Evolutionary conservation across 30 jellyfish, hydroid and myxozoan genomes (phyloP).

Genomic region (Pelagia noctiluca): DNA sequence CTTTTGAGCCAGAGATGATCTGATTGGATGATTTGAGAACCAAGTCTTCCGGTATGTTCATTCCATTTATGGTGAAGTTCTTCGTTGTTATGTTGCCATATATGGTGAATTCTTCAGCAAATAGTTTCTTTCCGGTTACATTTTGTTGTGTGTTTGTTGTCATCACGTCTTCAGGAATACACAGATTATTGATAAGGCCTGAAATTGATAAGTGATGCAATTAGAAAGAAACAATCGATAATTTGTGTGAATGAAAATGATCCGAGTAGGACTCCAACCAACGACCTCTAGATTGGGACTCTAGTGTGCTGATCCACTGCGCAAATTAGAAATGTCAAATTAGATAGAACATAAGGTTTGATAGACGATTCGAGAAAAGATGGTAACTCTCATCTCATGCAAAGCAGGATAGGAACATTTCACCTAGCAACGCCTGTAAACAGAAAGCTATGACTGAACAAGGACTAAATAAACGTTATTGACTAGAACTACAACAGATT

Average conservation of each 20-base stretch:
- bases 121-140: constrained; percentile 63
- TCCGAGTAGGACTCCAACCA: not conserved
- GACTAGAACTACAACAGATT: too few species aligned
- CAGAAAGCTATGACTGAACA: too few species aligned
- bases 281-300: not conserved
- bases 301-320: not conserved
- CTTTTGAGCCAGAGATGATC: constrained; percentile 49
- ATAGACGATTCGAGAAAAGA: too few species aligned
- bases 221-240: not conserved
- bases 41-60: constrained; percentile 73
- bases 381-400: too few species aligned
- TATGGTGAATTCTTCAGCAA: constrained; percentile 47
- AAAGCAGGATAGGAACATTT: too few species aligned
- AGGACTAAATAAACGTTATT: too few species aligned
- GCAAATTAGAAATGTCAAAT: too few species aligned
- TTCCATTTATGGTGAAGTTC: constrained; percentile 67
- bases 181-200: constrained; percentile 73
- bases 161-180: constrained; percentile 71
- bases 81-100: constrained; percentile 55
- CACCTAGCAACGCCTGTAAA: too few species aligned
- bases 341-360: too few species aligned
- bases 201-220: not conserved
- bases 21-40: constrained; percentile 41
- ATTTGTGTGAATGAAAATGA: not conserved
- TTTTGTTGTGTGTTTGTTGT: constrained; percentile 74